These are phyloP conservation scores for Lophura nycthemera DNA, from an alignment of 2,113 vertebrate genomes.

Conservation along the genomic window DNA sequence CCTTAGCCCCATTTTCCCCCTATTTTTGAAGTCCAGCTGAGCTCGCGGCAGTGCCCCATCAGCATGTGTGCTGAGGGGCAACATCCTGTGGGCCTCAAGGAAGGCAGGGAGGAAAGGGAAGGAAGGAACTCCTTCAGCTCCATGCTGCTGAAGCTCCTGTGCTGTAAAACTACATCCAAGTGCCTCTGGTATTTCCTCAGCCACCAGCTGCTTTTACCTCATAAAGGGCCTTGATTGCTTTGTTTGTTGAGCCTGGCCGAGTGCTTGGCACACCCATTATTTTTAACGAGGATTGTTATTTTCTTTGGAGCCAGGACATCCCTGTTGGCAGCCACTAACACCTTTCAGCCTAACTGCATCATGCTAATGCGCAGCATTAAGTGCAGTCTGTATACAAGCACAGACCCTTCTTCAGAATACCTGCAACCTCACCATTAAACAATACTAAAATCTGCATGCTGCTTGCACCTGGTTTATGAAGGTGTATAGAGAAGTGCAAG, in stretches of 20 bases:
- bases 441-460: not conserved
- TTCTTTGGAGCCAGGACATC: slow-evolving; percentile 37
- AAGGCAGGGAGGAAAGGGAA: not conserved
- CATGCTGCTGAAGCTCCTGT: not conserved
- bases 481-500: not conserved
- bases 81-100: not conserved
- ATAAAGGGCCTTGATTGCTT: slow-evolving; percentile 61
- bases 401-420: not conserved
- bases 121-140: not conserved
- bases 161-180: not conserved
- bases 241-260: not conserved
- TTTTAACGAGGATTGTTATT: slow-evolving; percentile 52
- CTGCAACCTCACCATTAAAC: not conserved
- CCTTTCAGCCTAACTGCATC: not conserved
- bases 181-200: slow-evolving; percentile 41
- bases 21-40: not conserved
- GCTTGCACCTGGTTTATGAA: not conserved
- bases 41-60: not conserved
- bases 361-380: not conserved
- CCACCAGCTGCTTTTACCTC: slow-evolving; percentile 61
- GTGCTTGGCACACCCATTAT: slow-evolving; percentile 44
- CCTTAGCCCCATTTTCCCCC: not conserved
- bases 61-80: not conserved
- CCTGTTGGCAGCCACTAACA: slow-evolving; percentile 22
- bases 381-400: accelerated